Base-by-base conservation (phyloP, 2,113 vertebrate species). In the Phyllopteryx taeniolatus region DNA sequence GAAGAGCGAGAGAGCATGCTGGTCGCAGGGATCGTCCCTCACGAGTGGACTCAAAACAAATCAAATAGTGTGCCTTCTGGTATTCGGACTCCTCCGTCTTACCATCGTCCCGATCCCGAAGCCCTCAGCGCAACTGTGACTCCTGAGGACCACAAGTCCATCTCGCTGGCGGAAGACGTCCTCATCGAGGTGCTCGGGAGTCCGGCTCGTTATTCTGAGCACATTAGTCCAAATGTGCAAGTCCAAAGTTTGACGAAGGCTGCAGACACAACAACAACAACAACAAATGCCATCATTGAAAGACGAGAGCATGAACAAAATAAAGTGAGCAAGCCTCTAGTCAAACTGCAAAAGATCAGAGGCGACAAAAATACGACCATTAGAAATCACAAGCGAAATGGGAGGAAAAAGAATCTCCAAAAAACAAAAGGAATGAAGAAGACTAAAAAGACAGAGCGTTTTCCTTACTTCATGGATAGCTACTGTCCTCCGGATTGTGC, bases 401-500 rank as follows among this genome's bases (percentile, higher is more conserved):
- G 76, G 73, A 47, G 56, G 17, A 85, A 86, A 74, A 81, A 74
- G 1, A 61, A 64, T 31, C 84, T 84, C 35, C 42, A 80, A 83
- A 78, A 62, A 27, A 57, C 70, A 62, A 82, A n/a, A 42, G 27
- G 46, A 33, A 87, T 78, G 76, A 74, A 67, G 42, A 72, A 80
- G 68, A 0, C 1, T 42, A 53, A 51, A 17, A 14, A 51, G 1
- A 61, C 76, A 22, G n/a, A 70, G 1, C 44, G 79, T 31, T 87
- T 92, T 31, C 75, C 82, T 5, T 92, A 87, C 78, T 94, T 88
- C 70, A 67, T 83, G 81, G 84, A 90, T 61, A 63, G 86, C 69
- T 91, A 84, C 85, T 92, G 87, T 70, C 86, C 85, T 63, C 77
- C 78, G 22, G 87, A 88, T n/a, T 87, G 87, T 80, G 79, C 76